phyloP scores from a whole-genome alignment of 2,113 vertebrate species.

The Bos indicus region DNA sequence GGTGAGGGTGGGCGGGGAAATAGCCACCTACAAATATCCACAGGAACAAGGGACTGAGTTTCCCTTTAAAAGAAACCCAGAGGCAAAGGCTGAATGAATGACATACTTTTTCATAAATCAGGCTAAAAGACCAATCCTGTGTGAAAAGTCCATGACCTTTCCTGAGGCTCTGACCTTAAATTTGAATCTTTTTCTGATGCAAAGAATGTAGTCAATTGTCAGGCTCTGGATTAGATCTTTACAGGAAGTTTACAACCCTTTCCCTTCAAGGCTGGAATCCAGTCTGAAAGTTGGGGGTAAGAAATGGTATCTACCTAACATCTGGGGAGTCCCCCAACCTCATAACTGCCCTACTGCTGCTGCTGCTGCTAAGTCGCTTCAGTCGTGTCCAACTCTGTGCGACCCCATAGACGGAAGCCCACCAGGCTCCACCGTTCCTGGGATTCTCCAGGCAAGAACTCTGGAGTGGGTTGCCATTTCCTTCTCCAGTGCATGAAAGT shows the following conservation, averaged over 20 bases:
- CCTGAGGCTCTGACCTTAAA: slow-evolving; percentile 52
- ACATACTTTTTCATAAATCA: slow-evolving; percentile 58
- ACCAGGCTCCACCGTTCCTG: too few species aligned
- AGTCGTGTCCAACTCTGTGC: too few species aligned
- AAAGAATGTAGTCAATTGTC: slow-evolving; percentile 46
- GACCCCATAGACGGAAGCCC: too few species aligned
- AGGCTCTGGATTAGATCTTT: background rate
- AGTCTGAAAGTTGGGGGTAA: background rate
- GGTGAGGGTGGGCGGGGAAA: background rate
- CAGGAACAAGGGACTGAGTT: slow-evolving; percentile 22
- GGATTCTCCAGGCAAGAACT: too few species aligned
- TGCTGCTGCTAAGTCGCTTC: too few species aligned
- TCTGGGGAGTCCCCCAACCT: background rate
- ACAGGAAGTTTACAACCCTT: slow-evolving; percentile 33
- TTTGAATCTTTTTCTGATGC: slow-evolving; percentile 35
- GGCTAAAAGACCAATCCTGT: slow-evolving; percentile 44
- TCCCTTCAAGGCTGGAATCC: background rate
- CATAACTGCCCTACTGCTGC: background rate
- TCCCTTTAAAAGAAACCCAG: slow-evolving; percentile 48
- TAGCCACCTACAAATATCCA: slow-evolving; percentile 12
- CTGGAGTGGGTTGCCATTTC: too few species aligned
- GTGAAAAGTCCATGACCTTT: slow-evolving; percentile 18
- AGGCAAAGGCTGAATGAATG: slow-evolving; percentile 56
- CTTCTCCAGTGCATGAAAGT: too few species aligned
- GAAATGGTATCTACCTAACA: background rate